Conservation (phyloP, 2,888 invertebrate species). For the Nowickia ferox region DNA sequence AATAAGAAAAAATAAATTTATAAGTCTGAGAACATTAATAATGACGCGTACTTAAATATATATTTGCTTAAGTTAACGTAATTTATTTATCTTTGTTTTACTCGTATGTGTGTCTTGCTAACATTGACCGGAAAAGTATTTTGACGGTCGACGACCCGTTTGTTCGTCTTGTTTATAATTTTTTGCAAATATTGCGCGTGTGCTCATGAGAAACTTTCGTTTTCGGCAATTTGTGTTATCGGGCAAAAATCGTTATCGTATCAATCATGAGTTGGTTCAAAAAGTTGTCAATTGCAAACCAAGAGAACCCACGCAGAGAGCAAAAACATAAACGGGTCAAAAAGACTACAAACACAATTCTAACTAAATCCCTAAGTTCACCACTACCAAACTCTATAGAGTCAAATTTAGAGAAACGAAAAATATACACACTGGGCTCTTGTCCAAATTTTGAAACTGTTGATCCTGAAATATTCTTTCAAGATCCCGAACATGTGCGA, state of each 20-base stretch:
- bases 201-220: constrained; percentile 86
- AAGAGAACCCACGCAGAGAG: constrained; percentile 82
- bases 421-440: constrained; percentile 75
- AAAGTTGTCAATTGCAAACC: constrained; percentile 86
- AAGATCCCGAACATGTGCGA: constrained; percentile 82
- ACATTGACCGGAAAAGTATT: constrained; percentile 16
- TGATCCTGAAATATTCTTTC: constrained; percentile 82
- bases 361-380: constrained; percentile 55
- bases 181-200: constrained; percentile 68
- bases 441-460: constrained; percentile 76
- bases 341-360: constrained; percentile 38
- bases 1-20: neutral
- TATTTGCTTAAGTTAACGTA: constrained; percentile 30
- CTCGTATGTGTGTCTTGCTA: neutral
- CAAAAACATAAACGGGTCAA: constrained; percentile 65
- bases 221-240: constrained; percentile 86
- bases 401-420: constrained; percentile 68
- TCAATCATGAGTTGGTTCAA: constrained; percentile 87
- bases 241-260: constrained; percentile 86
- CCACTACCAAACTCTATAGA: constrained; percentile 33
- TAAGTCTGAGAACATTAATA: neutral
- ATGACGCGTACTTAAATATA: constrained; percentile 12
- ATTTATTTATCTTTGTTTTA: constrained; percentile 5
- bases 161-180: constrained; percentile 56
- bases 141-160: constrained; percentile 62